Evolutionary conservation across 2,113 vertebrate genomes (phyloP).

Genomic region (Mola mola): DNA sequence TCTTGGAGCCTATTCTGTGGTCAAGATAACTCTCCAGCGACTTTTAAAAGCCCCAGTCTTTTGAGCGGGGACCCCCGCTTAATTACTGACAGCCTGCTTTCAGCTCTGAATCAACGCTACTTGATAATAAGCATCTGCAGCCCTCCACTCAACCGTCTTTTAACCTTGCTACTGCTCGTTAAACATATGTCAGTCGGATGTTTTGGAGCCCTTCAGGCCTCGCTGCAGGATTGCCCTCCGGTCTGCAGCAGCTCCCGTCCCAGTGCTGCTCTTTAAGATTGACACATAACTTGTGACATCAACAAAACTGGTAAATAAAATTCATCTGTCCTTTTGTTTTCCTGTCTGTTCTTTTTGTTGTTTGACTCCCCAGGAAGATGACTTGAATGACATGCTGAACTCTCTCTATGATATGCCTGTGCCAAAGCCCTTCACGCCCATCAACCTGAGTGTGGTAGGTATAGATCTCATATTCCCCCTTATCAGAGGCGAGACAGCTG

Average conservation of each 20-base stretch:
- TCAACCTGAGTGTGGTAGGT: slow-evolving; percentile 96
- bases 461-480: slow-evolving; percentile 46
- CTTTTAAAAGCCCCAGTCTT: slow-evolving; percentile 69
- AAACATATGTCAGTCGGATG: slow-evolving; percentile 71
- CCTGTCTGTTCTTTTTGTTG: slow-evolving; percentile 22
- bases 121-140: slow-evolving; percentile 77
- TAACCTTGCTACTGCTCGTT: slow-evolving; percentile 78
- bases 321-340: slow-evolving; percentile 45
- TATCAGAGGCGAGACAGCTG: slow-evolving; percentile 35
- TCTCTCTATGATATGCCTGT: slow-evolving; percentile 90
- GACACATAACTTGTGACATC: slow-evolving; percentile 49
- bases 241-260: slow-evolving; percentile 48
- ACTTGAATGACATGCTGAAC: slow-evolving; percentile 93
- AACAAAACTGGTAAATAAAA: slow-evolving; percentile 52
- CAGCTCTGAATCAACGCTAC: slow-evolving; percentile 70
- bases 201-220: slow-evolving; percentile 63
- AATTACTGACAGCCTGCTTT: slow-evolving; percentile 76
- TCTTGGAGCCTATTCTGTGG: slow-evolving; percentile 73
- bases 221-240: slow-evolving; percentile 62
- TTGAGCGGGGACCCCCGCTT: slow-evolving; percentile 68
- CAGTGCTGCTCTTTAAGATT: slow-evolving; percentile 44
- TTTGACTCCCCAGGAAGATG: slow-evolving; percentile 84
- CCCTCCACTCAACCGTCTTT: slow-evolving; percentile 69
- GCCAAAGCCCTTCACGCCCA: slow-evolving; percentile 90
- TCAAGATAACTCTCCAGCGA: slow-evolving; percentile 62